These are phyloP conservation scores for Babylonia areolata DNA, from an alignment of 1,140 invertebrate species.

Conservation along the genomic window DNA sequence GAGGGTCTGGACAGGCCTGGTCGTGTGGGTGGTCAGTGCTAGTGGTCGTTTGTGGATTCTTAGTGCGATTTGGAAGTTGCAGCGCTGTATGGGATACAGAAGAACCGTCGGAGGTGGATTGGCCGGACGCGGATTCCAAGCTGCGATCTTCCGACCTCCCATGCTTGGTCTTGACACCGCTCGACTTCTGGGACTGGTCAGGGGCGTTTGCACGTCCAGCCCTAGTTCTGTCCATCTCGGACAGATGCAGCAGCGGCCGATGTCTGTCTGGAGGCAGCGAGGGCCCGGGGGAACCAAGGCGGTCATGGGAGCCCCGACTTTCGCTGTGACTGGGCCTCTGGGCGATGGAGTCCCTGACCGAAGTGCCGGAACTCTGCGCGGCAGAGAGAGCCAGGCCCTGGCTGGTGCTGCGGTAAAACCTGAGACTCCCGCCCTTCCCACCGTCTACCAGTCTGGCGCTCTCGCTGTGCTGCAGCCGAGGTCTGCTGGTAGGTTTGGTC, in stretches of 20 bases:
- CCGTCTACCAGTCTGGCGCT: not conserved
- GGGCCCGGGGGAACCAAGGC: not conserved
- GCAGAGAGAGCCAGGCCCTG: not conserved
- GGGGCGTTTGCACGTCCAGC: not conserved
- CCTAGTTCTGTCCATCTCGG: not conserved
- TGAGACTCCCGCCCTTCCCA: not conserved
- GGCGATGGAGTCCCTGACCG: not conserved
- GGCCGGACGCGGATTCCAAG: not conserved
- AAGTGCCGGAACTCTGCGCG: not conserved
- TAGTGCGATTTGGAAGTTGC: not conserved
- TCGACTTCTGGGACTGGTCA: not conserved
- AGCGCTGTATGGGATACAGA: not conserved
- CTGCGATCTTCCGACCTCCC: no score
- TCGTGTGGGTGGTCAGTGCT: not conserved
- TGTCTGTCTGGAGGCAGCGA: not conserved
- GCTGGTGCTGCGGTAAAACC: slow-evolving; percentile 11
- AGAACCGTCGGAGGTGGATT: not conserved
- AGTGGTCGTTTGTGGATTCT: not conserved
- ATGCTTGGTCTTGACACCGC: not conserved
- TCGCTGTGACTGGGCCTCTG: not conserved
- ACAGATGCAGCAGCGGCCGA: not conserved
- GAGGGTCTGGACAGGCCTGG: no score
- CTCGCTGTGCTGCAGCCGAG: slow-evolving; percentile 22
- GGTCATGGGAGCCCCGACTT: slow-evolving; percentile 7
- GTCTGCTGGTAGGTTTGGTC: not conserved